These are phyloP conservation scores for Apotomis capreana DNA, from an alignment of 2,888 invertebrate species.

Conservation along the genomic window DNA sequence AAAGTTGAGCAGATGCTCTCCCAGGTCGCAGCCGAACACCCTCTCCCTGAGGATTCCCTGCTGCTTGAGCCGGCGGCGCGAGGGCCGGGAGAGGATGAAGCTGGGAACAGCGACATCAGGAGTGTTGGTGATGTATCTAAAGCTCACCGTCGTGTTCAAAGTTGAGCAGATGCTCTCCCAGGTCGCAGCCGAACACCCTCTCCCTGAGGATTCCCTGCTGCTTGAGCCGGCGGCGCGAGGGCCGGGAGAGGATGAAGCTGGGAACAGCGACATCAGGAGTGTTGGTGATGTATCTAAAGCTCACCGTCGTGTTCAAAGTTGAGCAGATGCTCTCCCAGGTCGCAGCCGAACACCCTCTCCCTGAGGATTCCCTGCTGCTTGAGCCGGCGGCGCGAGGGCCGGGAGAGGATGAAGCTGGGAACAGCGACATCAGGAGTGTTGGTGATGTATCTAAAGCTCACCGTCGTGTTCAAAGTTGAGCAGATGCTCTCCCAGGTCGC, in stretches of 20 bases:
- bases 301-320: conserved; percentile 91
- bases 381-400: conserved; percentile 93
- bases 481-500: too few species aligned
- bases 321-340: too few species aligned
- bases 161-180: conserved; percentile 31
- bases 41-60: conserved; percentile 96
- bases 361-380: conserved; percentile 97
- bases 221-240: conserved; percentile 94
- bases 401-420: conserved; percentile 93
- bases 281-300: conserved; percentile 14
- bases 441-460: conserved; percentile 53
- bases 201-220: conserved; percentile 97
- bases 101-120: conserved; percentile 93
- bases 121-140: background rate
- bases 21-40: conserved; percentile 99
- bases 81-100: conserved; percentile 94
- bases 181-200: conserved; percentile 91
- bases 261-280: conserved; percentile 91
- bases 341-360: conserved; percentile 95
- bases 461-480: conserved; percentile 90
- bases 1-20: conserved; percentile 96
- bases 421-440: conserved; percentile 88
- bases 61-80: conserved; percentile 94
- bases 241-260: conserved; percentile 94
- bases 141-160: conserved; percentile 91